These are phyloP conservation scores for Solea senegalensis DNA, from an alignment of 2,113 vertebrate species.

Conservation along the genomic window DNA sequence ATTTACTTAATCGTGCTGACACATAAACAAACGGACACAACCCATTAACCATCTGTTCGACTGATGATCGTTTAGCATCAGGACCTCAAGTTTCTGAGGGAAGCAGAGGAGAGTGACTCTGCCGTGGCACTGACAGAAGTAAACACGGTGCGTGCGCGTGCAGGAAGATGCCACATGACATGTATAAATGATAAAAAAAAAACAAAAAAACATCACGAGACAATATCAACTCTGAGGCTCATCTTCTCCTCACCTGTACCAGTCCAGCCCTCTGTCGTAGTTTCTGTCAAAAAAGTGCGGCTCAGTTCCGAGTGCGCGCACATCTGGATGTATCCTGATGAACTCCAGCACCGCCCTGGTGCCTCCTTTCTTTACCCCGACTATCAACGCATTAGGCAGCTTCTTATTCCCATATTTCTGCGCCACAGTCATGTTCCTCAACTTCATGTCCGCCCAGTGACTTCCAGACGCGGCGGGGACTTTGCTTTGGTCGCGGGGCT, in stretches of 20 bases:
- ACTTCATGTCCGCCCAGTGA: conserved; percentile 57
- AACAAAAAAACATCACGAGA: background rate
- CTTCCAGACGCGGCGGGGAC: conserved; percentile 23
- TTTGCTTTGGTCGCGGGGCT: conserved; percentile 56
- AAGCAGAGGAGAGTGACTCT: background rate
- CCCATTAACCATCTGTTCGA: no score
- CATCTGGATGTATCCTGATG: conserved; percentile 95
- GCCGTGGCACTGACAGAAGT: background rate
- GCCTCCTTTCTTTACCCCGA: conserved; percentile 96
- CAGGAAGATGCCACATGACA: no score
- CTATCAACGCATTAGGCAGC: conserved; percentile 90
- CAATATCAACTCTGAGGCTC: background rate
- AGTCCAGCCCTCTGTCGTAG: conserved; percentile 92
- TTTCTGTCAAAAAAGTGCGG: conserved; percentile 97
- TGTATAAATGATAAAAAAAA: background rate
- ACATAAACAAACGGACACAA: no score
- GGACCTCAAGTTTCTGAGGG: background rate
- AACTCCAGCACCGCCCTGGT: conserved; percentile 96
- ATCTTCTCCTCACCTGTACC: conserved; percentile 91
- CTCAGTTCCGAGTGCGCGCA: conserved; percentile 93
- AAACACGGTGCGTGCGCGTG: background rate
- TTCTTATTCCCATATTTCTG: conserved; percentile 86
- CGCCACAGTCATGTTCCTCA: conserved; percentile 68
- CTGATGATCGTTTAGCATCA: no score
- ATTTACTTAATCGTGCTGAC: no score